Evolutionary conservation across 1,140 invertebrate genomes (phyloP).

Genomic region (Dendrolimus punctatus): DNA sequence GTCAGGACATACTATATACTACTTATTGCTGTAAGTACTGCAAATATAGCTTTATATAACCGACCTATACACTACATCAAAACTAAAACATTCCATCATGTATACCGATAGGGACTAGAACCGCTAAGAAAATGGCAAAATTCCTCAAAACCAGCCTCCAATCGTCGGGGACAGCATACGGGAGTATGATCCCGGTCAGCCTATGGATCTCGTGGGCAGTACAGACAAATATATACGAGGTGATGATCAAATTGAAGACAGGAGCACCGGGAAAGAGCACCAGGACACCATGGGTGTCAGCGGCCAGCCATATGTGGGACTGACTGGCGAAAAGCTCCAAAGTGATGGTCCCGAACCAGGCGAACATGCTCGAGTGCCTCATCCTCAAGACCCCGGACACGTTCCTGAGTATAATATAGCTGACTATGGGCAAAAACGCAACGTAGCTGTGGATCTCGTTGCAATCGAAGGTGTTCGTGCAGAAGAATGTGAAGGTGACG

Average conservation of each 20-base stretch:
- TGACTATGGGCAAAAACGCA: slow-evolving; percentile 90
- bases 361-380: slow-evolving; percentile 92
- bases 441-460: slow-evolving; percentile 96
- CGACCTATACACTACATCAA: neutral
- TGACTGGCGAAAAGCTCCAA: slow-evolving; percentile 95
- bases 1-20: no score
- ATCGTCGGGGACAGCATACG: slow-evolving; percentile 88
- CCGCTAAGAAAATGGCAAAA: slow-evolving; percentile 87
- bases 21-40: no score
- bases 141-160: slow-evolving; percentile 90
- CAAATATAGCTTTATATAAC: neutral
- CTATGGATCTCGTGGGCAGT: slow-evolving; percentile 91
- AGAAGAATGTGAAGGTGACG: slow-evolving; percentile 88
- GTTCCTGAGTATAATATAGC: slow-evolving; percentile 91
- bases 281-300: slow-evolving; percentile 92
- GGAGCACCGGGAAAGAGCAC: slow-evolving; percentile 94
- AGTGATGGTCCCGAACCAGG: slow-evolving; percentile 95
- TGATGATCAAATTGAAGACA: slow-evolving; percentile 91
- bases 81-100: slow-evolving; percentile 92
- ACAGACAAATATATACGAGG: slow-evolving; percentile 95
- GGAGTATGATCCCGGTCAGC: slow-evolving; percentile 84
- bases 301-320: slow-evolving; percentile 96
- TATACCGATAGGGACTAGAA: slow-evolving; percentile 92
- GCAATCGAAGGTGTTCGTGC: slow-evolving; percentile 89
- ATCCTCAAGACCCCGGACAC: slow-evolving; percentile 87